Percentiles rank a stretch among this genome's conserved stretches.
phyloP scores from a whole-genome alignment of 2,113 vertebrate species.

The Nannospalax galili region DNA sequence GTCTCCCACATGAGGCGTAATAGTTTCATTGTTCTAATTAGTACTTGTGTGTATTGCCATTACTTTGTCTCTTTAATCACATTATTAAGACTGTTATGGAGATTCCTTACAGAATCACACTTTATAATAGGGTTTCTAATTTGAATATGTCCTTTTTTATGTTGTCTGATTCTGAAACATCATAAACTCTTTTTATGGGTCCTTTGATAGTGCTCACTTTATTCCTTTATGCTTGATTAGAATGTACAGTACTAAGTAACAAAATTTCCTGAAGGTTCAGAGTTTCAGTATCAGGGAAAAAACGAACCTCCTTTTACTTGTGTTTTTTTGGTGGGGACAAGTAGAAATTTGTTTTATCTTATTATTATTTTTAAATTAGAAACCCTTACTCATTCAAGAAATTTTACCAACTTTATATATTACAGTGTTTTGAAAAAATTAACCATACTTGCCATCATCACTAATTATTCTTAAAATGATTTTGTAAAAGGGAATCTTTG shows the following conservation, averaged over 20 bases:
- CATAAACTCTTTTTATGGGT: constrained; percentile 90
- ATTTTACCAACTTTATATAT: constrained; percentile 18
- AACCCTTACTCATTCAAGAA: not conserved
- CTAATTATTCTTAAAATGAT: not conserved
- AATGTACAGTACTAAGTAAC: constrained; percentile 89
- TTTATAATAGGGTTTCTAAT: constrained; percentile 90
- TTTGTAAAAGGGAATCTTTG: not conserved
- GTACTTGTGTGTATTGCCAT: constrained; percentile 91
- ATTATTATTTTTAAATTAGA: too few relatives aligned
- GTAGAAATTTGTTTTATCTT: not conserved
- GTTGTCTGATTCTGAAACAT: constrained; percentile 91
- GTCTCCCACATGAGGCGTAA: constrained; percentile 89
- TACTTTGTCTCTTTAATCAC: constrained; percentile 92
- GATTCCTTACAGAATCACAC: constrained; percentile 90
- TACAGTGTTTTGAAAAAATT: not conserved
- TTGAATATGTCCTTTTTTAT: constrained; percentile 92
- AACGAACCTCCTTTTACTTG: constrained; percentile 61
- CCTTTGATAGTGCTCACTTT: constrained; percentile 90
- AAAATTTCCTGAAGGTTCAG: constrained; percentile 87
- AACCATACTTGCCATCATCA: not conserved
- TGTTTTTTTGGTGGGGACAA: constrained; percentile 58
- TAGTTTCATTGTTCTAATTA: constrained; percentile 92
- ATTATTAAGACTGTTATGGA: constrained; percentile 90
- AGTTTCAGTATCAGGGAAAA: constrained; percentile 79
- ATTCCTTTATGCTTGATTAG: constrained; percentile 89